phyloP scores from a whole-genome alignment of 1,140 invertebrate species.

The Micrasema minimum region DNA sequence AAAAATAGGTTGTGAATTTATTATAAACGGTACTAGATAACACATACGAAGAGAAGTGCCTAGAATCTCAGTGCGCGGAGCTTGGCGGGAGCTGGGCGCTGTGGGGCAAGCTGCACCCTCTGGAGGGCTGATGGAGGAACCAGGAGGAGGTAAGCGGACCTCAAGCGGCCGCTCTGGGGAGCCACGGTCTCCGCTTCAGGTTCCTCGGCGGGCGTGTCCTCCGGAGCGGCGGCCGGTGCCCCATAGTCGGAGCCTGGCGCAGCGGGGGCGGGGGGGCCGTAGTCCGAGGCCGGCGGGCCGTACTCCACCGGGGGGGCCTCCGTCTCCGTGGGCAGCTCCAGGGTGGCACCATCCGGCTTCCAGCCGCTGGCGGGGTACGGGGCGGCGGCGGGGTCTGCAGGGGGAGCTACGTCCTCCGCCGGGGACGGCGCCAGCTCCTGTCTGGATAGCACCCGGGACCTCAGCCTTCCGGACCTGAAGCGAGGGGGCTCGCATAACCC shows the following conservation, averaged over 20 bases:
- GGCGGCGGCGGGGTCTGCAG: background rate
- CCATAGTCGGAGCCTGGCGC: conserved; percentile 10
- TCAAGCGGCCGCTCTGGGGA: conserved; percentile 26
- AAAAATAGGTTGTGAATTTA: too few relatives aligned
- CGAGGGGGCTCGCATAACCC: conserved; percentile 31
- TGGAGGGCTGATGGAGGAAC: conserved; percentile 9
- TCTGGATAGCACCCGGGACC: conserved; percentile 40
- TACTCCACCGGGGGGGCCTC: conserved; percentile 55
- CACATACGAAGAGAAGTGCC: background rate
- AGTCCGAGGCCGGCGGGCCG: conserved; percentile 48
- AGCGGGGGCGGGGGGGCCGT: conserved; percentile 57
- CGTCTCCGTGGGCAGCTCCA: conserved; percentile 60
- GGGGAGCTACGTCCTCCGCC: too few relatives aligned
- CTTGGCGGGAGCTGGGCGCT: conserved; percentile 12
- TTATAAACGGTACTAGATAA: too few relatives aligned
- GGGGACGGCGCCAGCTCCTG: conserved; percentile 41
- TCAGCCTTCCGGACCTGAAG: conserved; percentile 37
- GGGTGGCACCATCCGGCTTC: conserved; percentile 57
- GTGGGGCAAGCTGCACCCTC: conserved; percentile 18
- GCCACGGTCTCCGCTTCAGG: conserved; percentile 6
- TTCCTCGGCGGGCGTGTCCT: background rate
- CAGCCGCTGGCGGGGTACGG: conserved; percentile 58
- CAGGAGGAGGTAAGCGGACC: conserved; percentile 30
- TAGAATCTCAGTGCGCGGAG: conserved; percentile 14
- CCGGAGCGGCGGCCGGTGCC: background rate